These are phyloP conservation scores for Indicator maculatus DNA, from an alignment of 2,113 vertebrate species.

Conservation along the genomic window DNA sequence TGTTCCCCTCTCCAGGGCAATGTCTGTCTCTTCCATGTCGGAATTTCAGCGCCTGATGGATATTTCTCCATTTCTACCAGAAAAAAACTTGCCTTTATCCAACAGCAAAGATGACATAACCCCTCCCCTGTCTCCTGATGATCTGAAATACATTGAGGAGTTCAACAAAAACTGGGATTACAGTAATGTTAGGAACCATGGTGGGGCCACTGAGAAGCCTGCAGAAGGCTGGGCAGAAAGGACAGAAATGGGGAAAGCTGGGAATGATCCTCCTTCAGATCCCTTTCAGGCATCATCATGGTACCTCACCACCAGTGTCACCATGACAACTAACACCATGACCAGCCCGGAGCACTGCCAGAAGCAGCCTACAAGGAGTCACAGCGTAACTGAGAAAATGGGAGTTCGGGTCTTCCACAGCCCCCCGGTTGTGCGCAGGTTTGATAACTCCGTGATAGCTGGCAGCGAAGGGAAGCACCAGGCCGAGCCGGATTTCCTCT, in stretches of 20 bases:
- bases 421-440: conserved; percentile 75
- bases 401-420: conserved; percentile 87
- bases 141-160: conserved; percentile 98
- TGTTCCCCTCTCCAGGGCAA: conserved; percentile 80
- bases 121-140: conserved; percentile 94
- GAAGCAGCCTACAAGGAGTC: conserved; percentile 80
- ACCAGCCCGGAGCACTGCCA: conserved; percentile 91
- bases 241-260: conserved; percentile 72
- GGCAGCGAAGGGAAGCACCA: conserved; percentile 62
- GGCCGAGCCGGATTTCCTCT: conserved; percentile 80
- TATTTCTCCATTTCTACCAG: conserved; percentile 94
- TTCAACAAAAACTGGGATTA: conserved; percentile 94
- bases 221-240: conserved; percentile 82
- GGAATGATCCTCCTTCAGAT: conserved; percentile 66
- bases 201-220: conserved; percentile 58
- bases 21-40: conserved; percentile 98
- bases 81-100: conserved; percentile 82
- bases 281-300: conserved; percentile 87
- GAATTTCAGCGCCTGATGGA: conserved; percentile 98
- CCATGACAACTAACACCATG: conserved; percentile 92
- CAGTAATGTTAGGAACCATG: conserved; percentile 47
- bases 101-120: conserved; percentile 85
- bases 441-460: conserved; percentile 62
- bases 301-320: conserved; percentile 95
- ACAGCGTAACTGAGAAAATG: conserved; percentile 74